A percentile compares a stretch with the other conserved stretches of the same genome.
Evolutionary conservation across 1,140 invertebrate genomes (phyloP).

Genomic region (Steinernema feltiae): DNA sequence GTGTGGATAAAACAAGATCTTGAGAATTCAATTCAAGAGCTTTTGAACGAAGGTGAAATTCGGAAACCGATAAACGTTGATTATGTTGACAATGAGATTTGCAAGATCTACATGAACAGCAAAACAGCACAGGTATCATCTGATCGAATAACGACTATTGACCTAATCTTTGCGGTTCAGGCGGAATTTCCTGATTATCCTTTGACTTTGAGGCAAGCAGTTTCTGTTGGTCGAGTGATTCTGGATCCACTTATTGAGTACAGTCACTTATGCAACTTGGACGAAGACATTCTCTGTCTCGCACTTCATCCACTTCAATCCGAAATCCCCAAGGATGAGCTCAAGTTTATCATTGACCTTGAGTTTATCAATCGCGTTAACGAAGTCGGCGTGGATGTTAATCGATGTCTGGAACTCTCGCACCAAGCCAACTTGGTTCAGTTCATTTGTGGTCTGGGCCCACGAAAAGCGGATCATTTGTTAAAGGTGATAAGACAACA

Average conservation of each 20-base stretch:
- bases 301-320: conserved; percentile 78
- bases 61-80: conserved; percentile 29
- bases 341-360: conserved; percentile 36
- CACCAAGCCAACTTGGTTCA: conserved; percentile 77
- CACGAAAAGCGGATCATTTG: conserved; percentile 82
- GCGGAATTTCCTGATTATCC: conserved; percentile 48
- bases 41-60: conserved; percentile 29
- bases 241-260: conserved; percentile 94
- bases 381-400: conserved; percentile 87
- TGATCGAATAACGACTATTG: neutral
- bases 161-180: conserved; percentile 43
- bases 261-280: conserved; percentile 83
- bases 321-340: conserved; percentile 42
- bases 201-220: conserved; percentile 61
- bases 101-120: conserved; percentile 45
- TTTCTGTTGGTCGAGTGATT: conserved; percentile 80
- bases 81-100: conserved; percentile 42
- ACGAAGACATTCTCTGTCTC: conserved; percentile 90
- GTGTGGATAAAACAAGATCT: conserved; percentile 43
- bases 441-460: conserved; percentile 93
- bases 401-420: conserved; percentile 77
- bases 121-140: conserved; percentile 33
- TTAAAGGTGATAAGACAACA: conserved; percentile 64
- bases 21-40: conserved; percentile 24
- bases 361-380: conserved; percentile 55